A percentile compares a stretch with the other conserved stretches of the same genome.
These are phyloP conservation scores for Peromyscus leucopus DNA, from an alignment of 2,113 vertebrate species.

Conservation along the genomic window DNA sequence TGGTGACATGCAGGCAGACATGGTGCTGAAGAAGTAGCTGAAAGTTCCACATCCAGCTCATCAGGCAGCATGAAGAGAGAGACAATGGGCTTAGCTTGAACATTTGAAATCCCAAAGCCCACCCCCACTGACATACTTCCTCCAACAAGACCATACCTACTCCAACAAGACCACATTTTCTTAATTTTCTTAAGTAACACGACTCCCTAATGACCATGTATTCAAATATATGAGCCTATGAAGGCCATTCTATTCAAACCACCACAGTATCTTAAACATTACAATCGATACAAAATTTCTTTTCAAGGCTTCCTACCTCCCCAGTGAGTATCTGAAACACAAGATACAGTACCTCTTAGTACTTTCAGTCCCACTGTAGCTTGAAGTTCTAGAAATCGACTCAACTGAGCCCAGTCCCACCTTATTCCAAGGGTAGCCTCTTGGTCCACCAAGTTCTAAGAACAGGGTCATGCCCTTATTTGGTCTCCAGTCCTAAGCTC, in stretches of 20 bases:
- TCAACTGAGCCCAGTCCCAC: background rate
- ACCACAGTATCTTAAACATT: background rate
- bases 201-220: background rate
- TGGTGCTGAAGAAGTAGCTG: background rate
- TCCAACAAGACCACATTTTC: background rate
- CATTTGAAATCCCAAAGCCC: background rate
- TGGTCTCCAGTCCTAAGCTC: background rate
- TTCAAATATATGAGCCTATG: background rate
- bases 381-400: background rate
- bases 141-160: background rate
- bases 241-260: background rate
- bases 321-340: background rate
- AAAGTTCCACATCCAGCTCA: background rate
- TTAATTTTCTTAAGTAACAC: background rate
- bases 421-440: background rate
- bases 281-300: background rate
- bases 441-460: constrained; percentile 14
- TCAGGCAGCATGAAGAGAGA: background rate
- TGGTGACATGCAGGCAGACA: background rate
- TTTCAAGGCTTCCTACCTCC: background rate
- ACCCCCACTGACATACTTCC: background rate
- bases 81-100: background rate
- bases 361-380: background rate
- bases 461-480: background rate
- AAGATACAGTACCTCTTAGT: background rate